Evolutionary conservation across 2,888 invertebrate genomes (phyloP), one percentile per base, ranked within the genome.

Genomic region (Cataglyphis altisquamis): DNA sequence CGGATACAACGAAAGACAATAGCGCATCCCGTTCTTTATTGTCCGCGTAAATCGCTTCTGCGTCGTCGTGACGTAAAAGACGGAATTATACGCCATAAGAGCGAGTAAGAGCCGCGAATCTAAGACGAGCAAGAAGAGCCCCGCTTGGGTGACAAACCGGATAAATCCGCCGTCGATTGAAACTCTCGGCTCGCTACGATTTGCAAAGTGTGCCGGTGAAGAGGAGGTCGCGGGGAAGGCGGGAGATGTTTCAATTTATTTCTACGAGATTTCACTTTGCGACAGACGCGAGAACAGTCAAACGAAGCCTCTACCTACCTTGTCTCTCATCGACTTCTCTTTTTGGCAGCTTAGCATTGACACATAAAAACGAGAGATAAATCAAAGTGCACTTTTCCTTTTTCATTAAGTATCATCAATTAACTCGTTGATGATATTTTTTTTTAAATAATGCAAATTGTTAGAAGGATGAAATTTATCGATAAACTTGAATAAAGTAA

Each of bases 91-190:
- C 21, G 66, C n/a, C 18, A 39, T 52, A 57, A 36, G n/a, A 66
- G 41, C 25, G 41, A 75, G 21, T 21, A 25, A 60, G 41, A 67
- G n/a, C 29, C 18, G 77, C 39, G 29, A 29, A 55, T 36, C 64
- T 52, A 64, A 64, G 39, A 72, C 32, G 29, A 32, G 62, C 5
- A n/a, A 52, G 52, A 74, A 63, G 48, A 63, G 21, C 5, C n/a
- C 5, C n/a, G 15, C 39, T 77, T 29, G 66, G 25, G 18, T 55
- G 66, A 41, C 39, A 77, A 67, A 55, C 55, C 41, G 41, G 67
- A 67, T 67, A 77, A 67, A 77, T 77, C 41, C 66, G 55, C 39
- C 77, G 52, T 57, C 25, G 66, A 77, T 66, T 36, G 55, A 67
- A 67, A 41, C 55, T 29, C 32, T 29, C 32, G 32, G 55, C 67